Conservation (phyloP, 1,140 invertebrate species). For the Lordiphosa stackelbergi region DNA sequence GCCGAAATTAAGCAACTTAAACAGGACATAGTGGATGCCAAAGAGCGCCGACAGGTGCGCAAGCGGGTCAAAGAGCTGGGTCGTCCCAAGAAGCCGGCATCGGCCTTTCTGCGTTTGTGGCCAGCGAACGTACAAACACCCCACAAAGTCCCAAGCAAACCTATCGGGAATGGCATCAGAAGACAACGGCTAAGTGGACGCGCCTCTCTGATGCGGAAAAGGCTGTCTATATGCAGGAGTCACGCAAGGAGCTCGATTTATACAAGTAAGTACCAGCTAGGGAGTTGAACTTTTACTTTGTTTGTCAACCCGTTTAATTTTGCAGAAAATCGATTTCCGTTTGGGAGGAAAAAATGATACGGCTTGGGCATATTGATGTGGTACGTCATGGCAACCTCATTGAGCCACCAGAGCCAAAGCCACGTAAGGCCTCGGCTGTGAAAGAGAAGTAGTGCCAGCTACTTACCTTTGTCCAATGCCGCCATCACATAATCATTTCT, state of each 20-base stretch:
- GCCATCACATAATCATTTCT: constrained; percentile 35
- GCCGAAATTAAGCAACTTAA: constrained; percentile 68
- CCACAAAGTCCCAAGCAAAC: constrained; percentile 49
- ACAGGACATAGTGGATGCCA: constrained; percentile 57
- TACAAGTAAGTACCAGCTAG: constrained; percentile 58
- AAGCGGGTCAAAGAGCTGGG: constrained; percentile 75
- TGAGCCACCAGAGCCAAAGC: constrained; percentile 67
- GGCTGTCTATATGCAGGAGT: constrained; percentile 70
- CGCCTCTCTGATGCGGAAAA: constrained; percentile 74
- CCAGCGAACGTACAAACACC: constrained; percentile 60
- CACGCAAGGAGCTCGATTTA: constrained; percentile 68
- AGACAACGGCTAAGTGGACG: constrained; percentile 77
- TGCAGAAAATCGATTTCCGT: constrained; percentile 73
- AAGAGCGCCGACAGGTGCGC: constrained; percentile 62
- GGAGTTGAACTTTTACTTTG: background rate
- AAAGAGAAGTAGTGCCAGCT: constrained; percentile 47
- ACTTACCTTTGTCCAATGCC: background rate
- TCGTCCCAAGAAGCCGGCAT: constrained; percentile 79
- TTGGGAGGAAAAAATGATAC: constrained; percentile 80
- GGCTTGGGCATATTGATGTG: constrained; percentile 78
- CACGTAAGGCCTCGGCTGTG: constrained; percentile 34
- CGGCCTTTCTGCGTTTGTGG: constrained; percentile 66
- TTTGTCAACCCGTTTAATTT: constrained; percentile 15
- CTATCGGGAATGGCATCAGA: constrained; percentile 76
- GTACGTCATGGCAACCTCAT: constrained; percentile 77